Percentiles rank a stretch among this genome's conserved stretches.
These are phyloP conservation scores for Sebastes iracundus DNA, from an alignment of 2,797 vertebrate genomes.

Conservation along the genomic window DNA sequence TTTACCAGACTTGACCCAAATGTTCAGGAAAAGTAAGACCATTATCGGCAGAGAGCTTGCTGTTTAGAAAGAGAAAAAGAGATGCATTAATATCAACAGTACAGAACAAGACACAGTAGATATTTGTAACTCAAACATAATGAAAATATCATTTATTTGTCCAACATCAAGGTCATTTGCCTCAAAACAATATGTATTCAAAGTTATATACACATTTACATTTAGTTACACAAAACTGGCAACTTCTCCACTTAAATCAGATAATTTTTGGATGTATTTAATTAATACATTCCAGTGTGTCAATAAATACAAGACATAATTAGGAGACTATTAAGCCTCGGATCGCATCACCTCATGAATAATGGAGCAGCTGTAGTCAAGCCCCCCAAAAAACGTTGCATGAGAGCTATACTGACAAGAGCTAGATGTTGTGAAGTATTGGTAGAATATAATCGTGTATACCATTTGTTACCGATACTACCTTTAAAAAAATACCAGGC, in stretches of 20 bases:
- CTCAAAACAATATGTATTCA: conserved; percentile 64
- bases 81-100: conserved; percentile 83
- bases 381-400: conserved; percentile 25
- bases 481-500: conserved; percentile 99
- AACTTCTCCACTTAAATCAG: conserved; percentile 31
- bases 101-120: conserved; percentile 67
- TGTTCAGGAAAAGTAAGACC: conserved; percentile 79
- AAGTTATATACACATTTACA: conserved; percentile 70
- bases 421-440: conserved; percentile 67
- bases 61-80: conserved; percentile 86
- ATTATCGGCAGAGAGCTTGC: conserved; percentile 83
- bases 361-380: conserved; percentile 25
- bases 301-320: conserved; percentile 45
- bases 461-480: conserved; percentile 94
- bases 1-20: conserved; percentile 85
- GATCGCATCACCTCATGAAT: conserved; percentile 16
- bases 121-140: conserved; percentile 69
- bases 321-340: conserved; percentile 14
- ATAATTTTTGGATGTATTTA: conserved; percentile 10
- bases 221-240: conserved; percentile 43
- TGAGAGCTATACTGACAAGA: conserved; percentile 29
- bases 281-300: conserved; percentile 42
- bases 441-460: conserved; percentile 78
- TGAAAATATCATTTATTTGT: conserved; percentile 82
- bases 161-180: conserved; percentile 62